Evolutionary conservation across 2,113 vertebrate species (phyloP).

Genomic region (Oceanites oceanicus): DNA sequence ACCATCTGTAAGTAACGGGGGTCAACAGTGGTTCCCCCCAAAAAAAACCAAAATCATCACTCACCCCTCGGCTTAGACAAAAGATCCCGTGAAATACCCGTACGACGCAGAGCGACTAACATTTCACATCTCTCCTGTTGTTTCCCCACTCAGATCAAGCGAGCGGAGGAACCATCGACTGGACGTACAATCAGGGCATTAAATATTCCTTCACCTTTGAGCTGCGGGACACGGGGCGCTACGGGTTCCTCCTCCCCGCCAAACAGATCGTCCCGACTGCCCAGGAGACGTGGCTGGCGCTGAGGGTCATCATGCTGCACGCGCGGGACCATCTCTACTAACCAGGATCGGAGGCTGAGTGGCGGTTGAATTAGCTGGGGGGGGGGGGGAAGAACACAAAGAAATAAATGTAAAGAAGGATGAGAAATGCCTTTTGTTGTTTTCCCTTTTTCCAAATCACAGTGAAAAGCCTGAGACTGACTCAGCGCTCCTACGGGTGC

Average conservation of each 20-base stretch:
- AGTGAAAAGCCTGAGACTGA: not conserved
- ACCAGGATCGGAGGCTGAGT: accelerated
- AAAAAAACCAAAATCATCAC: not conserved
- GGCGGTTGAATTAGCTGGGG: not conserved
- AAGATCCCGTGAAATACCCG: accelerated
- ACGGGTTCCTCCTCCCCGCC: conserved; percentile 90
- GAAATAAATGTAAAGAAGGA: not conserved
- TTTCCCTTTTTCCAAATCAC: accelerated
- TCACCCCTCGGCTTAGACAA: accelerated
- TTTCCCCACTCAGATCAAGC: conserved; percentile 78
- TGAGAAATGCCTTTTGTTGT: not conserved
- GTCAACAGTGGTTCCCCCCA: not conserved
- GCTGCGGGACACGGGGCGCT: conserved; percentile 87
- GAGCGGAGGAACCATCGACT: conserved; percentile 86
- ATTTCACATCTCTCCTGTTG: not conserved
- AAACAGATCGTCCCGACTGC: conserved; percentile 89
- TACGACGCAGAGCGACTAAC: accelerated
- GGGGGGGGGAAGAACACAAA: not conserved
- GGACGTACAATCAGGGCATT: conserved; percentile 89
- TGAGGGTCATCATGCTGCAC: conserved; percentile 86
- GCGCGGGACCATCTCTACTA: conserved; percentile 77
- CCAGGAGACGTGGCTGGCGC: conserved; percentile 87
- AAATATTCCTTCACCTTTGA: conserved; percentile 95
- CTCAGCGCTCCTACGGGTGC: accelerated
- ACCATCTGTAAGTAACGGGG: conserved; percentile 86